Base-by-base conservation (phyloP, 2,888 invertebrate species). In the Trichopria drosophilae region DNA sequence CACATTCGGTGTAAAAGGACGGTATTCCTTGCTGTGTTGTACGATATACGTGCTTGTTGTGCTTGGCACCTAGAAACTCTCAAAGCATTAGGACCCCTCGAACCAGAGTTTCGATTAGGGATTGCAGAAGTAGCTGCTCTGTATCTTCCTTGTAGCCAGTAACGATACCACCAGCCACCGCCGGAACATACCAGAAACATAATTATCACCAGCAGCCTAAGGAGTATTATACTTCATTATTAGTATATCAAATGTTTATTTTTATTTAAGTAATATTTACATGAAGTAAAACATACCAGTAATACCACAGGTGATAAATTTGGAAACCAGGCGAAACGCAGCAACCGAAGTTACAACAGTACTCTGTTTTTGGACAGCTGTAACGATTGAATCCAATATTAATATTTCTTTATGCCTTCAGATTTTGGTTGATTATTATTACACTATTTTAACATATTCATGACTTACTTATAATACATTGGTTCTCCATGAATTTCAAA, bases 291-390 rank as follows among this genome's bases (percentile, higher is more conserved):
- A 19, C 3, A 18, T 64, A 79, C 81, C 81, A 81, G 63, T 80
- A 81, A 65, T 81, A 81, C 81, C 81, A 81, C 37, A 80, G 70
- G 63, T 80, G 80, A 66, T 80, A 80, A 61, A 81, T 80, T 60
- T 78, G 78, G 59, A 79, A 75, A 40, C 78, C 77, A 41, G 80
- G 76, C 34, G 80, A 78, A 40, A 79, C 75, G 62, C 81, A 81
- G 62, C 81, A 81, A 55, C 79, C 79, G 57, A 78, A 75, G 51
- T 77, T 76, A 63, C 81, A 81, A 66, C 81, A 81, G 63, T 79
- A 79, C 63, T 81, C 80, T 59, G 77, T 76, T 61, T 74, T 71
- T 47, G 76, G 74, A 65, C 79, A 79, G 50, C 78, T 77, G 57
- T 19, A 63, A 59, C 22, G 51, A 10, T 22, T 16, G n/a, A 18